phyloP scores from a whole-genome alignment of 2,113 vertebrate genomes.

The Butorides virescens region DNA sequence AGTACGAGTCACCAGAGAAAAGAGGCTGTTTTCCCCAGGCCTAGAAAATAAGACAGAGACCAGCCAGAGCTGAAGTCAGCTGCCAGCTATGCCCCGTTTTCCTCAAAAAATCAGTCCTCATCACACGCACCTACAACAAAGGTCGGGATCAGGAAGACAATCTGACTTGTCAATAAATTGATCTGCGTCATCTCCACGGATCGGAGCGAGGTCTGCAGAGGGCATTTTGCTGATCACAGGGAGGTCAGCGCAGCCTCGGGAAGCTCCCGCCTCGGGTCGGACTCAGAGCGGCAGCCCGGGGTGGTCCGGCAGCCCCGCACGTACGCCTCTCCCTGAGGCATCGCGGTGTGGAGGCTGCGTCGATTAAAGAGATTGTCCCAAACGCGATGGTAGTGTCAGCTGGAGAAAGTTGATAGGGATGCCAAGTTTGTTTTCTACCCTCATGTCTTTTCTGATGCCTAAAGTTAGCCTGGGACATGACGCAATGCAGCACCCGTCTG shows the following conservation, averaged over 20 bases:
- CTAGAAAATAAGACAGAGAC: background rate
- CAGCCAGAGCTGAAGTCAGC: background rate
- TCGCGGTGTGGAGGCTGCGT: background rate
- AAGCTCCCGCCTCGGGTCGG: background rate
- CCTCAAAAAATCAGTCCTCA: background rate
- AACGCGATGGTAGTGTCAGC: background rate
- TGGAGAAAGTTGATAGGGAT: background rate
- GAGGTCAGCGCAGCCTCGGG: background rate
- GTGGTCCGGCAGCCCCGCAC: background rate
- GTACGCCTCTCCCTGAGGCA: rapidly evolving
- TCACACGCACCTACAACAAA: background rate
- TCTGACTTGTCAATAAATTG: background rate
- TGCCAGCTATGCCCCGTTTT: background rate
- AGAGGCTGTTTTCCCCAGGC: background rate
- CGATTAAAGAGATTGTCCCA: background rate
- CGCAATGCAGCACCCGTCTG: too few species aligned
- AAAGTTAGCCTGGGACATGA: background rate
- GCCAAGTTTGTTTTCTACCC: too few species aligned
- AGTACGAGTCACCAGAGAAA: background rate
- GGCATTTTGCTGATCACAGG: background rate
- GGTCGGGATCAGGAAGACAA: background rate
- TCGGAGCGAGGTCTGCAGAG: background rate
- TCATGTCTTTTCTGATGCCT: background rate
- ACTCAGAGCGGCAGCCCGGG: rapidly evolving
- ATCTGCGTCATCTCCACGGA: background rate